Percentiles rank a stretch among this genome's conserved stretches.
Conservation (phyloP, 2,888 invertebrate species). For the Microctonus hyperodae region DNA sequence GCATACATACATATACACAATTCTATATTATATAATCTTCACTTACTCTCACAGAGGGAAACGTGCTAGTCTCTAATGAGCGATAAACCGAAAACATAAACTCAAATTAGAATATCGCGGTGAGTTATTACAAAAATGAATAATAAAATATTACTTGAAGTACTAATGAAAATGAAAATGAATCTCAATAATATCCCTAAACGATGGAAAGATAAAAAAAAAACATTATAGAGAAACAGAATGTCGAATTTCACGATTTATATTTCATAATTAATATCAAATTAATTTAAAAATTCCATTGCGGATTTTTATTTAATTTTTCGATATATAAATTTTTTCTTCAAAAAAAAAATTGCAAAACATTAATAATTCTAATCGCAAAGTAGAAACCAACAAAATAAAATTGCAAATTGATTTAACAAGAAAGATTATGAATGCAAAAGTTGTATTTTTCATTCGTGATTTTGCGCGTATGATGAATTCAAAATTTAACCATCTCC, state of each 20-base stretch:
- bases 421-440: not conserved
- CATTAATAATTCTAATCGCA: too few species aligned
- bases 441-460: not conserved
- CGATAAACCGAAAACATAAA: slow-evolving; percentile 32
- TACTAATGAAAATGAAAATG: not conserved
- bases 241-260: too few species aligned
- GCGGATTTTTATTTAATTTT: too few species aligned
- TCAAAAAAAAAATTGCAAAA: too few species aligned
- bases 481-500: slow-evolving; percentile 5
- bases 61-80: slow-evolving; percentile 26
- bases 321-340: too few species aligned
- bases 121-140: slow-evolving; percentile 24
- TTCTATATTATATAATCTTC: not conserved
- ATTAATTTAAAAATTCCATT: too few species aligned
- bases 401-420: not conserved
- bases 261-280: too few species aligned
- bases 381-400: not conserved
- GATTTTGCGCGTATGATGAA: slow-evolving; percentile 16
- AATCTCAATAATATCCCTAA: too few species aligned
- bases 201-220: too few species aligned
- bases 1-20: not conserved
- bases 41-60: not conserved
- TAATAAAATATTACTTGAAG: slow-evolving; percentile 7
- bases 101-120: slow-evolving; percentile 31
- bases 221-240: too few species aligned